A percentile compares a stretch with the other conserved stretches of the same genome.
Conservation (phyloP, 1,140 invertebrate species). For the Sarcophaga peregrina region DNA sequence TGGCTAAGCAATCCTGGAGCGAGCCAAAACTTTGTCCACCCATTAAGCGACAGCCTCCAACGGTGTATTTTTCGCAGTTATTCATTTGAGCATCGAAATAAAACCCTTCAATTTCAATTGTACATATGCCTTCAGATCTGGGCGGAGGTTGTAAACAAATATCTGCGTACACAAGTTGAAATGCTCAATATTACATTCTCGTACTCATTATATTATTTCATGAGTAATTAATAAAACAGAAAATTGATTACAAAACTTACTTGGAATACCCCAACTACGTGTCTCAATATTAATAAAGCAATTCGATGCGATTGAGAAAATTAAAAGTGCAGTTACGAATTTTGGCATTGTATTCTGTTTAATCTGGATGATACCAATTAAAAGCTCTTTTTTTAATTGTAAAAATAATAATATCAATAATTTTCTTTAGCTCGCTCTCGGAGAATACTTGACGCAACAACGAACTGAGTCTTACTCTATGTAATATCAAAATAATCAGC, state of each 20-base stretch:
- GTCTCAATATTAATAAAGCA: background rate
- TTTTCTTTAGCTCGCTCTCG: background rate
- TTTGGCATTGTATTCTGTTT: slow-evolving; percentile 7
- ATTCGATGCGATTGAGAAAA: background rate
- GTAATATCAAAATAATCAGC: background rate
- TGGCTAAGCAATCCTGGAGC: slow-evolving; percentile 54
- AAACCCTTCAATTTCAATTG: slow-evolving; percentile 60
- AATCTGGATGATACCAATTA: slow-evolving; percentile 28
- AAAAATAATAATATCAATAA: background rate
- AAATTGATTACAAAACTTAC: background rate
- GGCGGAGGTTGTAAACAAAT: slow-evolving; percentile 58
- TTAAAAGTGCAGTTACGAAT: background rate
- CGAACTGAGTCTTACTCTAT: slow-evolving; percentile 6
- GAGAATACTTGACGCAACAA: slow-evolving; percentile 21
- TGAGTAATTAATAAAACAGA: background rate
- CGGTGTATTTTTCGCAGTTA: slow-evolving; percentile 55
- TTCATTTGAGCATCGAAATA: slow-evolving; percentile 53
- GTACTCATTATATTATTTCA: background rate
- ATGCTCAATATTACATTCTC: background rate
- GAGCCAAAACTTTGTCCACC: slow-evolving; percentile 62
- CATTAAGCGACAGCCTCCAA: slow-evolving; percentile 55
- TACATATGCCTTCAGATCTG: slow-evolving; percentile 58
- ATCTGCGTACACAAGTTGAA: slow-evolving; percentile 46
- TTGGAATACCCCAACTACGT: slow-evolving; percentile 32
- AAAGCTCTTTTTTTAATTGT: background rate